These are phyloP conservation scores for Porites lutea DNA, from an alignment of 64 coral and sea anemone species.

Conservation along the genomic window DNA sequence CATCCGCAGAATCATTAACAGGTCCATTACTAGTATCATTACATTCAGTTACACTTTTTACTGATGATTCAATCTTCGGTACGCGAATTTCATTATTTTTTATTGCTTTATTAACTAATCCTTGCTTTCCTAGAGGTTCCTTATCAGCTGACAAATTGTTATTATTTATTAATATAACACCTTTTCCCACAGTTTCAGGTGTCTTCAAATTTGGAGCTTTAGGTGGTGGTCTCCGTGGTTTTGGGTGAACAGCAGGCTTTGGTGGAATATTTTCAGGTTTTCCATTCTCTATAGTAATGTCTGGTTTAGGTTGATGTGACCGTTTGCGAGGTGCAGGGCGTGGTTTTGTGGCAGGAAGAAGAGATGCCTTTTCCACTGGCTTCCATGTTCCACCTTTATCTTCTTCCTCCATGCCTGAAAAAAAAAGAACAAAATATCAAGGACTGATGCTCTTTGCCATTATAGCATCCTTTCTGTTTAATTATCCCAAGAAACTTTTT, in stretches of 20 bases:
- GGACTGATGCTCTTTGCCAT: no score
- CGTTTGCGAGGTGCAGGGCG: constrained; percentile 22
- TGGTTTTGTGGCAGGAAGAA: neutral
- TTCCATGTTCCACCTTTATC: neutral
- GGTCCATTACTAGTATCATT: neutral
- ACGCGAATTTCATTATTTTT: neutral
- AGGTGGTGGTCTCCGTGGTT: constrained; percentile 34
- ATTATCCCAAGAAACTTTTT: no score
- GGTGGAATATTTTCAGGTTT: constrained; percentile 21
- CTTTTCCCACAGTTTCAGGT: neutral
- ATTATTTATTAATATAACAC: neutral
- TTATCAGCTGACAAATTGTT: neutral
- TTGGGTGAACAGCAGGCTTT: constrained; percentile 34
- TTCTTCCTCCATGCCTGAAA: constrained; percentile 47
- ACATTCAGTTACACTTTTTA: neutral
- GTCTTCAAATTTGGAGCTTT: constrained; percentile 28
- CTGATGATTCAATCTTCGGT: neutral
- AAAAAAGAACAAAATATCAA: neutral
- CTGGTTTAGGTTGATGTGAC: neutral
- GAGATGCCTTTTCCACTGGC: neutral
- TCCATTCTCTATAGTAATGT: neutral
- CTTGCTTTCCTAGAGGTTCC: neutral
- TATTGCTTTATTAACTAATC: neutral
- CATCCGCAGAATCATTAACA: neutral
- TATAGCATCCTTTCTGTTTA: no score